Evolutionary conservation across 1,140 invertebrate species (phyloP).

Genomic region (Pentalonia nigronervosa): DNA sequence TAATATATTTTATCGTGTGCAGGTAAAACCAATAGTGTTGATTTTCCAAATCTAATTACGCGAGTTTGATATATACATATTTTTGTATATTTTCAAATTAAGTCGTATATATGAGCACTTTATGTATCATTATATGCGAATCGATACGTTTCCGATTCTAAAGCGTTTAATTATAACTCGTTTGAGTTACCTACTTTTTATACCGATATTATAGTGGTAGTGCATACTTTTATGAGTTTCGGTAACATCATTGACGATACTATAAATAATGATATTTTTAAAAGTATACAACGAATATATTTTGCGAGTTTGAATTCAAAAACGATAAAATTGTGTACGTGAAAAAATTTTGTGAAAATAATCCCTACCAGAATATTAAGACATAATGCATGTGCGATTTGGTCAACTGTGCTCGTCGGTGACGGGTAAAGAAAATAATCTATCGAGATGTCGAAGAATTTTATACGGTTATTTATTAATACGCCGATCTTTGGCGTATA

Average conservation of each 20-base stretch:
- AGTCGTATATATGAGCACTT: neutral
- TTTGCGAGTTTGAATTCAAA: neutral
- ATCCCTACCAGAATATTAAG: neutral
- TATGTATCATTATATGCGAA: neutral
- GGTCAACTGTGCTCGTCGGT: neutral
- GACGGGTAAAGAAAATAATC: neutral
- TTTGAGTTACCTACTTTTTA: neutral
- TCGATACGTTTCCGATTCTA: neutral
- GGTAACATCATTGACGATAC: neutral
- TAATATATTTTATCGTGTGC: neutral
- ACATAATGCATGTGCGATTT: neutral
- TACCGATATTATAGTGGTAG: too few relatives aligned
- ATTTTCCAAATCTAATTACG: neutral
- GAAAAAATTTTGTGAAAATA: neutral
- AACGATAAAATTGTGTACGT: neutral
- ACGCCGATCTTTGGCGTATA: neutral
- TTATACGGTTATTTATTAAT: slow-evolving; percentile 7
- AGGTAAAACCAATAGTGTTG: neutral
- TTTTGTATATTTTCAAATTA: neutral
- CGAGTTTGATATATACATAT: neutral
- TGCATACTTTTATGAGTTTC: neutral
- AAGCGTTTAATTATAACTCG: neutral
- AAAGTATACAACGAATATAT: neutral
- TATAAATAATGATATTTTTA: too few relatives aligned
- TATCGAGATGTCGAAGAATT: neutral